Percentiles rank a stretch among this genome's conserved stretches.
Evolutionary conservation across 2,113 vertebrate genomes (phyloP).

Genomic region (Furnarius figulus): DNA sequence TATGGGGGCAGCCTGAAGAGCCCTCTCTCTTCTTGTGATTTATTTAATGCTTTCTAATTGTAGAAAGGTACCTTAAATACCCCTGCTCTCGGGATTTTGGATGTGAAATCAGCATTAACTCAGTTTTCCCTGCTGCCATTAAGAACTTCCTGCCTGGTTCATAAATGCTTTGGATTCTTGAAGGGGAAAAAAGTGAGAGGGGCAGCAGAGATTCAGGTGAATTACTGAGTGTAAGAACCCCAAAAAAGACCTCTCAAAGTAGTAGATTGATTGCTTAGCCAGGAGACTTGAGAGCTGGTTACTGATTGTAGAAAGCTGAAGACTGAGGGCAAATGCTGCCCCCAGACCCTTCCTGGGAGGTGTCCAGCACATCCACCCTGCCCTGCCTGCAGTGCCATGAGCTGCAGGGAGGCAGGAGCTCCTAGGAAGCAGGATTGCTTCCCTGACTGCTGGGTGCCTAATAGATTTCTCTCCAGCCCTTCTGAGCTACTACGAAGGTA

Average conservation of each 20-base stretch:
- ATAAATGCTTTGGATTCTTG: not conserved
- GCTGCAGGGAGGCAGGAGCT: not conserved
- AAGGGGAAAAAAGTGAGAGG: accelerated
- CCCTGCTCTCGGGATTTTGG: not conserved
- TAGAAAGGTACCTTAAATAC: not conserved
- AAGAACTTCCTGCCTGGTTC: not conserved
- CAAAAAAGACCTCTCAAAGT: not conserved
- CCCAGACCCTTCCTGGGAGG: not conserved
- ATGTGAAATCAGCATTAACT: not conserved
- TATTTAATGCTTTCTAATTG: not conserved
- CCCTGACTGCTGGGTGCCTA: not conserved
- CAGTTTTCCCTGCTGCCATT: not conserved
- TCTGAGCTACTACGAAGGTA: not conserved
- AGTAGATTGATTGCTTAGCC: not conserved
- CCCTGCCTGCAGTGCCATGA: not conserved
- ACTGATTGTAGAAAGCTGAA: not conserved
- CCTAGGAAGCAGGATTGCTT: not conserved
- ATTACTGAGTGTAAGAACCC: not conserved
- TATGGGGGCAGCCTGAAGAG: not conserved
- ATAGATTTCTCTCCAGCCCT: not conserved
- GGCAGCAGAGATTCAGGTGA: not conserved
- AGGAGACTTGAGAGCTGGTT: not conserved
- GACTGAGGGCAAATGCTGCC: not conserved
- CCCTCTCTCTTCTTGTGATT: not conserved
- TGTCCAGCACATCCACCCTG: not conserved